These are phyloP conservation scores for Dendrolimus houi DNA, from an alignment of 2,888 invertebrate genomes.

Conservation along the genomic window DNA sequence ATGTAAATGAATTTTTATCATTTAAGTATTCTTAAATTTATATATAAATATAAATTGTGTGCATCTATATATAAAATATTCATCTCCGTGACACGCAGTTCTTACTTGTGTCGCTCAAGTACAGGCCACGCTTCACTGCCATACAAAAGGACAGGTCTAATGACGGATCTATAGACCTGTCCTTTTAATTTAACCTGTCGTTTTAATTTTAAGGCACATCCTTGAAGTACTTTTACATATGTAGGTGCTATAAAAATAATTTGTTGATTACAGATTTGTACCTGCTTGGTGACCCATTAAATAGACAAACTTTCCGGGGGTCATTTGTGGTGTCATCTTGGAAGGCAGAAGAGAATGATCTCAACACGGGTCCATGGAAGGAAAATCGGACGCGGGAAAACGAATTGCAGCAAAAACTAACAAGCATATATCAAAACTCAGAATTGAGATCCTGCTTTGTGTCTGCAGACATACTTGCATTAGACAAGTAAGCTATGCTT, in stretches of 20 bases:
- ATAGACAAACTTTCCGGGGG: slow-evolving; percentile 89
- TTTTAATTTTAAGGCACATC: too few relatives aligned
- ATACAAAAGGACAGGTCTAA: too few relatives aligned
- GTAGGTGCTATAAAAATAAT: neutral
- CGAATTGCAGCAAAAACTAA: slow-evolving; percentile 85
- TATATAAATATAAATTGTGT: too few relatives aligned
- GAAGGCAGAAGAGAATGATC: slow-evolving; percentile 79
- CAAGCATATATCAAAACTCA: slow-evolving; percentile 84
- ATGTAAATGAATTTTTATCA: too few relatives aligned
- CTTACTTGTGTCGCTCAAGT: too few relatives aligned
- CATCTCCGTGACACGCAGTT: too few relatives aligned
- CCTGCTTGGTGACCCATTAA: slow-evolving; percentile 81
- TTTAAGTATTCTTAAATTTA: too few relatives aligned
- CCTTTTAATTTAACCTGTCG: too few relatives aligned
- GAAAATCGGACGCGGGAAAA: slow-evolving; percentile 84
- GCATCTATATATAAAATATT: too few relatives aligned
- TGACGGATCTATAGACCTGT: too few relatives aligned
- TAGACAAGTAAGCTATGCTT: slow-evolving; percentile 82
- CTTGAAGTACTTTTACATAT: too few relatives aligned
- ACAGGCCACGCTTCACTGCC: too few relatives aligned
- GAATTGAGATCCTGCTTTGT: slow-evolving; percentile 85
- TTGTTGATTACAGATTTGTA: slow-evolving; percentile 80
- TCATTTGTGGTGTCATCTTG: slow-evolving; percentile 87
- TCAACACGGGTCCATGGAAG: slow-evolving; percentile 78
- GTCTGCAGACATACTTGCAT: slow-evolving; percentile 87